Evolutionary conservation across 1,140 invertebrate species (phyloP).

Genomic region (Magallana gigas): DNA sequence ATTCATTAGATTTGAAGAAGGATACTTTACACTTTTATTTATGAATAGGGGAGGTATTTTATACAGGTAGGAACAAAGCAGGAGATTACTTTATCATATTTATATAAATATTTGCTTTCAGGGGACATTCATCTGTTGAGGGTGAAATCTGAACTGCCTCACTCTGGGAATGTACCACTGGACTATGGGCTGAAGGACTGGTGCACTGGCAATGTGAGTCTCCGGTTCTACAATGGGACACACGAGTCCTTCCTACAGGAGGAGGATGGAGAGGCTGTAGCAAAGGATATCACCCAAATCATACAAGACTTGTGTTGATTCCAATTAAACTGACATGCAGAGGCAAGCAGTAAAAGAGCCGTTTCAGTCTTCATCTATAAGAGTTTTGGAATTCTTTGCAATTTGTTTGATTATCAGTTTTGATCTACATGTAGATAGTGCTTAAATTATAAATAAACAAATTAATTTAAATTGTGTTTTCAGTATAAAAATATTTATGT

Average conservation of each 20-base stretch:
- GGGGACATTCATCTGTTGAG: constrained; percentile 57
- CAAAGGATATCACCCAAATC: constrained; percentile 51
- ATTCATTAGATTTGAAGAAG: neutral
- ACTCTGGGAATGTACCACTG: constrained; percentile 38
- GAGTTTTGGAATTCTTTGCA: too few species aligned
- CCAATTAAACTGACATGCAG: too few species aligned
- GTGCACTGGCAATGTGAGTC: constrained; percentile 59
- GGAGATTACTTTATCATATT: too few species aligned
- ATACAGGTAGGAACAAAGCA: too few species aligned
- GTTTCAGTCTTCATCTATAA: too few species aligned
- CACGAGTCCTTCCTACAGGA: constrained; percentile 56
- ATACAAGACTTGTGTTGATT: neutral
- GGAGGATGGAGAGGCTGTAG: constrained; percentile 41
- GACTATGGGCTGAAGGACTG: constrained; percentile 59
- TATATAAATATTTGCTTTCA: neutral
- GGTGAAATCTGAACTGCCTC: constrained; percentile 42
- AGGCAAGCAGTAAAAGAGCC: too few species aligned
- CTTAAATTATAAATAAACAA: too few species aligned
- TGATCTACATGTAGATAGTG: too few species aligned
- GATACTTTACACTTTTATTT: neutral
- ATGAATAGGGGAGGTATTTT: neutral
- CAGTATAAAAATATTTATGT: too few species aligned
- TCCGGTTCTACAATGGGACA: constrained; percentile 55
- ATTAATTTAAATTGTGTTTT: too few species aligned
- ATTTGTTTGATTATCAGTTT: too few species aligned